Conservation (phyloP, 2,797 vertebrate species). For the Alauda arvensis region DNA sequence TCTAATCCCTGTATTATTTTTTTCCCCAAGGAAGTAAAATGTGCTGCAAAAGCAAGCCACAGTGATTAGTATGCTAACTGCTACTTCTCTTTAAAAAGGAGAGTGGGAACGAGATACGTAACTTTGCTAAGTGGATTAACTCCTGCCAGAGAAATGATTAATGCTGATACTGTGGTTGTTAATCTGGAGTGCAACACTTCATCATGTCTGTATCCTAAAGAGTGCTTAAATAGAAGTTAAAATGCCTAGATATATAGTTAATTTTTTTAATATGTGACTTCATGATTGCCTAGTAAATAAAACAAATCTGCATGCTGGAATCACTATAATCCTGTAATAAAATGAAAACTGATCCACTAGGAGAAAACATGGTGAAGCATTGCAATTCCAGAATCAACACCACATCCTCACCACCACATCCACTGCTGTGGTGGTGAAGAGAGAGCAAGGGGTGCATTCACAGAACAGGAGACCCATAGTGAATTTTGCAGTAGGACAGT, state of each 20-base stretch:
- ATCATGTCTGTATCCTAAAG: conserved; percentile 8
- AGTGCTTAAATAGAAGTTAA: conserved; percentile 29
- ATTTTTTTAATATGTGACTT: conserved; percentile 22
- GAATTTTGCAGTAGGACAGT: not conserved
- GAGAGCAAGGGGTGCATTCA: not conserved
- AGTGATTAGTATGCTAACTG: conserved; percentile 64
- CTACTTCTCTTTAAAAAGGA: conserved; percentile 66
- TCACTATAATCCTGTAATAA: conserved; percentile 29
- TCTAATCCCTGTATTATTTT: conserved; percentile 72
- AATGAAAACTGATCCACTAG: not conserved
- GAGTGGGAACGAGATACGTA: conserved; percentile 20
- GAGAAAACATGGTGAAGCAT: not conserved
- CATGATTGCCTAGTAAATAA: conserved; percentile 30
- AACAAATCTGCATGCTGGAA: conserved; percentile 47
- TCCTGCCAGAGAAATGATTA: conserved; percentile 28
- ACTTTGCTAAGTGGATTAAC: conserved; percentile 38
- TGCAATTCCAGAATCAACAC: not conserved
- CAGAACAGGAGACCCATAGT: not conserved
- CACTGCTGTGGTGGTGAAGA: not conserved
- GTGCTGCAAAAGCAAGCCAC: conserved; percentile 59
- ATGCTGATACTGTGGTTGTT: conserved; percentile 27
- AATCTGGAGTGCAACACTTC: conserved; percentile 22
- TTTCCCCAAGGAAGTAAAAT: conserved; percentile 73
- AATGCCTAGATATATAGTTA: conserved; percentile 15
- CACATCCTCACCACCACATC: not conserved